Evolutionary conservation across 2,888 invertebrate species (phyloP), one percentile per base, ranked within the genome.

Genomic region (Belgica antarctica): DNA sequence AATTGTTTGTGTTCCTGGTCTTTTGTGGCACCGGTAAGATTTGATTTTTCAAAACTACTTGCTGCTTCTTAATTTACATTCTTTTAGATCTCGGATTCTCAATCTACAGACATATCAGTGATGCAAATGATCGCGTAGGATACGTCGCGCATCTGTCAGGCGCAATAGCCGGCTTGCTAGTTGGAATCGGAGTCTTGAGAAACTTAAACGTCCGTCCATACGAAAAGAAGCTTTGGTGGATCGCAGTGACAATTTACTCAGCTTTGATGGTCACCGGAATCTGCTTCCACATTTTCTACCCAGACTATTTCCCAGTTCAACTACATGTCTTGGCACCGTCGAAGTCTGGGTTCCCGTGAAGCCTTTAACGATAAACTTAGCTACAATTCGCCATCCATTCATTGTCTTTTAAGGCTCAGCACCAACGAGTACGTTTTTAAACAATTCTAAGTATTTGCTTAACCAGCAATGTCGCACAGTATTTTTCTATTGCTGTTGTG

Each of bases 71-170:
- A 34, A 34, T 7, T 7, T 34, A 34, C 12, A 8, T 17, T 52
- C 12, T 52, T 85, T 83, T 0, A 87, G 98, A 99, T 80, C 83
- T 95, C 62, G 92, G 94, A 22, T 89, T 93, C 10, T 96, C 97
- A 0, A 85, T 98, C 31, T 96, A 96, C 81, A 89, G 92, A 15
- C 94, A 96, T 78, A 83, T 87, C 71, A 82, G 86, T 17, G 84
- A 87, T 63, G 81, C 85, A 1, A 82, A 86, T 59, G 88, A 89
- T 77, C 88, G 94, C 80, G 89, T 96, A 69, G 96, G 96, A 10
- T 96, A 97, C 77, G 90, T 93, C 1, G 97, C 97, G 5, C 98
- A 98, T 81, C 81, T 96, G 59, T 94, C 91, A 0, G 96, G 98
- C 1, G 93, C 94, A 47, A 74, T 95, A 1, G 94, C 94, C 69